Evolutionary conservation across 2,888 invertebrate species (phyloP).

Genomic region (Oxycera nigricornis): DNA sequence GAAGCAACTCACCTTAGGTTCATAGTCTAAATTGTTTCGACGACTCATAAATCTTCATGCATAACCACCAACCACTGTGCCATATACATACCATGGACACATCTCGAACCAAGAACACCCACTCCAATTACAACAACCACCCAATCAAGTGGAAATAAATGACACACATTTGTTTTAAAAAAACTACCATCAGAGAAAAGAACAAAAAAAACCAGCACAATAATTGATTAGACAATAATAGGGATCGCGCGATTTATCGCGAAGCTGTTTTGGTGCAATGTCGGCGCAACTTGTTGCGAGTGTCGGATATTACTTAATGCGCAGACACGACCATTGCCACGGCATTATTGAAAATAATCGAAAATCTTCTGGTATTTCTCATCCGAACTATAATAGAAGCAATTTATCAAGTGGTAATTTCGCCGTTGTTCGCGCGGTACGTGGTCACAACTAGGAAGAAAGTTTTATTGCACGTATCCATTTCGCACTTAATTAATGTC

Average conservation of each 20-base stretch:
- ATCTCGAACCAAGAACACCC: no score
- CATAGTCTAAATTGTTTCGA: no score
- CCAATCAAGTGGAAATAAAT: conserved; percentile 10
- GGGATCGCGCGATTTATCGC: background rate
- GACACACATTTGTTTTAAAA: background rate
- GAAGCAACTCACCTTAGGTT: no score
- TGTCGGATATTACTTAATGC: conserved; percentile 19
- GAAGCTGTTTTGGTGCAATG: background rate
- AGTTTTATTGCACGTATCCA: conserved; percentile 22
- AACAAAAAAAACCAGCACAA: background rate
- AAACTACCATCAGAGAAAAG: background rate
- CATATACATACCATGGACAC: no score
- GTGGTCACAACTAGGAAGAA: conserved; percentile 28
- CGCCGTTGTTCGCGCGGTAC: conserved; percentile 30
- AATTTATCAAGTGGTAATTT: conserved; percentile 36
- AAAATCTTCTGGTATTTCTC: conserved; percentile 25
- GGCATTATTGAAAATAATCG: conserved; percentile 33
- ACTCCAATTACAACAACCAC: background rate
- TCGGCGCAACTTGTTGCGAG: background rate
- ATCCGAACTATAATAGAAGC: conserved; percentile 36
- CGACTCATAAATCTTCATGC: no score
- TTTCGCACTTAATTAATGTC: conserved; percentile 38
- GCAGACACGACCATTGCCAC: conserved; percentile 13
- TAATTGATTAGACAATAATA: conserved; percentile 8
- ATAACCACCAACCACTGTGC: no score